Percentiles rank a stretch among this genome's conserved stretches.
These are phyloP conservation scores for Autographa gamma DNA, from an alignment of 2,888 invertebrate genomes.

Conservation along the genomic window DNA sequence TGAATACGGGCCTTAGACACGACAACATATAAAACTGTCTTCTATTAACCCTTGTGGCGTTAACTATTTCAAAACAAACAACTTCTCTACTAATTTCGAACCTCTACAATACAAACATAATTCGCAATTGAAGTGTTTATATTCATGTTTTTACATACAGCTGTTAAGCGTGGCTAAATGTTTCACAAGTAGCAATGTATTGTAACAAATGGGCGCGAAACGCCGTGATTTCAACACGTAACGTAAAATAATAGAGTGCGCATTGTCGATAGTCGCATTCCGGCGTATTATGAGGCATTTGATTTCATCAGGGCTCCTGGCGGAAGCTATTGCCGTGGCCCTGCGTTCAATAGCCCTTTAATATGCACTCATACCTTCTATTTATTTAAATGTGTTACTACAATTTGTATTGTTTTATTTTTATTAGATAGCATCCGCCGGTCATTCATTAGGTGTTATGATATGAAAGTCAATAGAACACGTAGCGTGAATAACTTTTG, in stretches of 20 bases:
- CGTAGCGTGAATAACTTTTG: not conserved
- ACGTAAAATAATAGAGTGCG: conserved; percentile 53
- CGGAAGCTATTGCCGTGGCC: conserved; percentile 59
- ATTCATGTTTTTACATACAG: conserved; percentile 46
- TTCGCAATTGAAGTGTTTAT: conserved; percentile 42
- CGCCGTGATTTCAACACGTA: conserved; percentile 56
- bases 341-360: conserved; percentile 43
- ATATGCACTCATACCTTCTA: conserved; percentile 42
- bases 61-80: conserved; percentile 8
- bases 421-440: not conserved
- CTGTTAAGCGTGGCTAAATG: conserved; percentile 29
- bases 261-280: conserved; percentile 61
- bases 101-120: conserved; percentile 47
- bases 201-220: conserved; percentile 49
- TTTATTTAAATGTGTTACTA: conserved; percentile 29
- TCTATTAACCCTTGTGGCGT: not conserved
- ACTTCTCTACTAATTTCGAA: conserved; percentile 22
- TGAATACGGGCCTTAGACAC: no score
- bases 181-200: conserved; percentile 42
- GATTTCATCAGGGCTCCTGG: conserved; percentile 56
- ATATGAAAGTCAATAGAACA: not conserved
- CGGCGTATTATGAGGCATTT: conserved; percentile 51
- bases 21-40: not conserved
- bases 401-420: not conserved
- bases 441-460: not conserved